Percentiles rank a stretch among this genome's conserved stretches.
These are phyloP conservation scores for Leptarthrus brevirostris DNA, from an alignment of 2,888 invertebrate species.

Conservation along the genomic window DNA sequence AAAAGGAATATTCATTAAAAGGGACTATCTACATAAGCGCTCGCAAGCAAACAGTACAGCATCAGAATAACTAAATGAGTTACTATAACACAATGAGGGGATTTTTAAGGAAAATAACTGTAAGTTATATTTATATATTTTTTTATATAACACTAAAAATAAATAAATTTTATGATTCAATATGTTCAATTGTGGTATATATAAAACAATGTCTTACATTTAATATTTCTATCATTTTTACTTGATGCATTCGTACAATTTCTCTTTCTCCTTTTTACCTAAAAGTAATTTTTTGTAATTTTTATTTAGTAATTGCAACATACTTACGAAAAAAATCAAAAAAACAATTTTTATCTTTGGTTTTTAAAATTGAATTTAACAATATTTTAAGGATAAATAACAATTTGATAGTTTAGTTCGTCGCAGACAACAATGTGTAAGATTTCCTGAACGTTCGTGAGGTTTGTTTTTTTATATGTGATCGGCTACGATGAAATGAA, in stretches of 20 bases:
- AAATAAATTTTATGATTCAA: slow-evolving; percentile 42
- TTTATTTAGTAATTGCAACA: slow-evolving; percentile 30
- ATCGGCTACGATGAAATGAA: too few relatives aligned
- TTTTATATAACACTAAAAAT: slow-evolving; percentile 47
- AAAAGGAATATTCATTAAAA: slow-evolving; percentile 36
- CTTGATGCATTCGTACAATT: slow-evolving; percentile 37
- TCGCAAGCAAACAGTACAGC: slow-evolving; percentile 14
- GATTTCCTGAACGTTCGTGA: too few relatives aligned
- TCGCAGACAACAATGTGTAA: not conserved
- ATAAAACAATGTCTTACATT: slow-evolving; percentile 37
- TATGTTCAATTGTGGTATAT: slow-evolving; percentile 41
- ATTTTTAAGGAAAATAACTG: slow-evolving; percentile 23
- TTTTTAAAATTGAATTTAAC: slow-evolving; percentile 41
- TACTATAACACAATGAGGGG: slow-evolving; percentile 12
- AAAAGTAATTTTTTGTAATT: slow-evolving; percentile 41
- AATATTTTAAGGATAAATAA: slow-evolving; percentile 12
- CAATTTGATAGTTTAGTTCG: not conserved
- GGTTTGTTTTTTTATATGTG: too few relatives aligned
- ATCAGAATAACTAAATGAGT: slow-evolving; percentile 4
- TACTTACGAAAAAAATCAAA: slow-evolving; percentile 26
- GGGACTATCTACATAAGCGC: slow-evolving; percentile 35
- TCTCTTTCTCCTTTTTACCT: slow-evolving; percentile 39
- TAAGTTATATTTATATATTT: slow-evolving; percentile 26
- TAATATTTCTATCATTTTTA: slow-evolving; percentile 27
- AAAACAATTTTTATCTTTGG: slow-evolving; percentile 48